Evolutionary conservation across 1,140 invertebrate species (phyloP), one percentile per base, ranked within the genome.

Genomic region (Maconellicoccus hirsutus): DNA sequence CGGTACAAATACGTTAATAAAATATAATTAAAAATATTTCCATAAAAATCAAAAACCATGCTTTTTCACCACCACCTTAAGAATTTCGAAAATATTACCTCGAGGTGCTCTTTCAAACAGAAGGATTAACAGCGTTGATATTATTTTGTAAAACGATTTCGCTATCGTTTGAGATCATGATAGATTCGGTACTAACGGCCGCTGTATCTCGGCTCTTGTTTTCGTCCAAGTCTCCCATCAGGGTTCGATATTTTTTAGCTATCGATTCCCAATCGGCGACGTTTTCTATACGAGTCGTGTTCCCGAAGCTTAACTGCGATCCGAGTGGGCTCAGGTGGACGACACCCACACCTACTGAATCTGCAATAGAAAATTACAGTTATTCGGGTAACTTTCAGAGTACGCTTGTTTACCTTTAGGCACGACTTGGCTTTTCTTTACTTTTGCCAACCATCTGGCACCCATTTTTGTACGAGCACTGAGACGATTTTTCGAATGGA

Each of bases 241-340:
- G 80, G 0, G 87, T 86, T n/a, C 91, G 83, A 77, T 94, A 96
- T 76, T 93, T 93, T 78, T 90, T 90, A 8, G 91, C 88, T 26
- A 96, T 94, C 0, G 86, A 82, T 74, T 92, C 88, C 93, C 93
- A 96, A 78, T 96, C 92, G 3, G 92, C 89, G 0, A 95, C 91
- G 75, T 91, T 93, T 78, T 95, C 93, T 72, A 95, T 92, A 73
- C 89, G 83, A 16, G 85, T 88, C 71, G 83, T 79, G 75, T 86
- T 84, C 74, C 85, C 85, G 77, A 92, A 90, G 74, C 90, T 92
- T 66, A 91, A 77, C 76, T 91, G 91, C 1, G 89, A 92, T 26
- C 89, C 90, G n/a, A 91, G 78, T 0, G 88, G 89, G 78, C 88
- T 92, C 72, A 91, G 79, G 75, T 90, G 89, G 21, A 86, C 87